Base-by-base conservation (phyloP, 2,888 invertebrate genomes). In the Sphecodes monilicornis region DNA sequence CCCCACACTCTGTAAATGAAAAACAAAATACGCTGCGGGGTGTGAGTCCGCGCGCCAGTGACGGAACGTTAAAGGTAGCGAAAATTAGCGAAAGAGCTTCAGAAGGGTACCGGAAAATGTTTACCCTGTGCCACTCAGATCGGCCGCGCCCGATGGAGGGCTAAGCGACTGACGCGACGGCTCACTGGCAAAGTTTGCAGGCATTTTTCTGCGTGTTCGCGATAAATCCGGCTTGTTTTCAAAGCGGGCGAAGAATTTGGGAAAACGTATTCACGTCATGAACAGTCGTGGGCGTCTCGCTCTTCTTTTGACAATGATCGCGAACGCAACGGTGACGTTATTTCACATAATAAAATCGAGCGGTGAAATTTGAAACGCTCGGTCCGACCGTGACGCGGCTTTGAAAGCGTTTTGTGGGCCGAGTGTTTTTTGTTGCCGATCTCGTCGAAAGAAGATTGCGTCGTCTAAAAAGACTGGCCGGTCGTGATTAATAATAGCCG, bases 401-500 rank as follows among this genome's bases (percentile, higher is more conserved):
- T 13, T 1, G n/a, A 26, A 16, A 46, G 3, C 64, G 64, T n/a
- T 50, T 22, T 11, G 5, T 13, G 3, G 29, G 26, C 5, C 26
- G 22, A 0, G 18, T 29, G 18, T 29, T 5, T 32, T 64, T 32
- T 64, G 32, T 29, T 64, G 18, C 64, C 29, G 32, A 64, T 26
- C 32, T 18, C 26, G 26, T 16, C 22, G 29, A 64, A 60, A 46
- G 87, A 68, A 60, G 72, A 76, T 75, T 76, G n/a, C n/a, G 76
- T 79, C 69, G 72, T 72, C 75, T 80, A 85, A 84, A 88, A 80
- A 69, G 84, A 69, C 70, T 71, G 88, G 77, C 85, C 81, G 77
- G 85, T 76, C 29, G 80, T 76, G 79, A 78, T 87, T 82, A 85
- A 86, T 87, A 89, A 89, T 89, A 80, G 84, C 86, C 72, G 81